Conservation (phyloP, 1,140 invertebrate species). For the Drosophila kohkoa region DNA sequence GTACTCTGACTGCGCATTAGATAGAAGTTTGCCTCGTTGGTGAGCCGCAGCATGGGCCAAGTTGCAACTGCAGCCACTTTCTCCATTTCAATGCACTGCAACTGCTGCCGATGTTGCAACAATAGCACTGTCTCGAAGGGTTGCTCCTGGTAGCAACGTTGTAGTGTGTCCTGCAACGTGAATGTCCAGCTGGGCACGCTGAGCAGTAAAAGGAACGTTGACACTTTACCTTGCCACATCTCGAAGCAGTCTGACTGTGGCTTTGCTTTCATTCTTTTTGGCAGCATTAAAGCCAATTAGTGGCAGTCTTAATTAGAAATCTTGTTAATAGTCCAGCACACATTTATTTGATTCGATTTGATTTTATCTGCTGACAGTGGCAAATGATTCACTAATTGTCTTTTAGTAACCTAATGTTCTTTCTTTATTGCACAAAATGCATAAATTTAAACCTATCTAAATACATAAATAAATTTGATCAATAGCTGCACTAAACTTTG, state of each 20-base stretch:
- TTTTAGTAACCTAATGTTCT: not conserved
- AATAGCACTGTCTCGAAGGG: slow-evolving; percentile 37
- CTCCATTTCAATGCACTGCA: slow-evolving; percentile 4
- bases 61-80: not conserved
- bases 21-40: slow-evolving; percentile 33
- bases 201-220: slow-evolving; percentile 20
- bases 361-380: not conserved
- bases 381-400: slow-evolving; percentile 1
- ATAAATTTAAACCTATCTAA: not conserved
- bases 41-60: slow-evolving; percentile 40
- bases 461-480: not conserved
- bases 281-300: not conserved
- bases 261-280: not conserved
- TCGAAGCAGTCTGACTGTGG: slow-evolving; percentile 2
- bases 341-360: not conserved
- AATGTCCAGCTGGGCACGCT: not conserved
- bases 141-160: slow-evolving; percentile 42
- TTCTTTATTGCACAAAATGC: not conserved
- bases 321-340: not conserved
- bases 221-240: slow-evolving; percentile 42
- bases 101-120: slow-evolving; percentile 37
- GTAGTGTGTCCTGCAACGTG: slow-evolving; percentile 10
- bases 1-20: slow-evolving; percentile 30
- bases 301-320: not conserved
- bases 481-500: not conserved